A percentile compares a stretch with the other conserved stretches of the same genome.
phyloP scores from a whole-genome alignment of 35 echinoderm and acorn worm species.

The Apostichopus parvimensis region DNA sequence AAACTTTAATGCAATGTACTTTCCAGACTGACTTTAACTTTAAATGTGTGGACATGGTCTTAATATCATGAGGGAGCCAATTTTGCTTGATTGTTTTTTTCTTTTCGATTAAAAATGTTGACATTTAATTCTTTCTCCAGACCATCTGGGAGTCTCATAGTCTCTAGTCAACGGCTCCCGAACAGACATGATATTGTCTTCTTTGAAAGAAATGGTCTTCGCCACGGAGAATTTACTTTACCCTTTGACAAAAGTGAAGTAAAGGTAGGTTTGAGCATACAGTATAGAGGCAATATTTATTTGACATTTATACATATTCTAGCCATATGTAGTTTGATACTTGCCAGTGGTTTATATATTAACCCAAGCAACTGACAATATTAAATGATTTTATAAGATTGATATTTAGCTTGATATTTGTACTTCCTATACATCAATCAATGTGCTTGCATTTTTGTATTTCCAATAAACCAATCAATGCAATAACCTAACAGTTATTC shows the following conservation, averaged over 20 bases:
- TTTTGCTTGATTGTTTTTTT: too few species aligned
- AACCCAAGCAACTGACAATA: too few species aligned
- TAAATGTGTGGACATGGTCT: too few species aligned
- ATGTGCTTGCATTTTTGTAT: not conserved
- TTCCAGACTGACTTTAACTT: too few species aligned
- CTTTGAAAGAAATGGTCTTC: conserved; percentile 96
- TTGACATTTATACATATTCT: not conserved
- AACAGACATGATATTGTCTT: conserved; percentile 89
- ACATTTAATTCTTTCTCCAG: conserved; percentile 42
- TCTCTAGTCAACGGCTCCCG: conserved; percentile 72
- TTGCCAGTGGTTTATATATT: too few species aligned
- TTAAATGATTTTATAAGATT: too few species aligned
- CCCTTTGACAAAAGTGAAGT: conserved; percentile 78
- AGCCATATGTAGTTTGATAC: not conserved
- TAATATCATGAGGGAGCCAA: too few species aligned
- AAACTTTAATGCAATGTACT: too few species aligned
- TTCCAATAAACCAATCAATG: too few species aligned
- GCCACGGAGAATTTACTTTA: conserved; percentile 93
- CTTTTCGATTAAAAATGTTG: not conserved
- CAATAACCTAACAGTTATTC: not conserved
- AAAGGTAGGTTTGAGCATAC: conserved; percentile 50
- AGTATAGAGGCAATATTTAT: not conserved
- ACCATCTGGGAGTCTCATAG: conserved; percentile 91
- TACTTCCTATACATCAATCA: too few species aligned
- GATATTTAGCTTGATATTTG: too few species aligned